These are phyloP conservation scores for Luperina testacea DNA, from an alignment of 2,888 invertebrate species.

Conservation along the genomic window DNA sequence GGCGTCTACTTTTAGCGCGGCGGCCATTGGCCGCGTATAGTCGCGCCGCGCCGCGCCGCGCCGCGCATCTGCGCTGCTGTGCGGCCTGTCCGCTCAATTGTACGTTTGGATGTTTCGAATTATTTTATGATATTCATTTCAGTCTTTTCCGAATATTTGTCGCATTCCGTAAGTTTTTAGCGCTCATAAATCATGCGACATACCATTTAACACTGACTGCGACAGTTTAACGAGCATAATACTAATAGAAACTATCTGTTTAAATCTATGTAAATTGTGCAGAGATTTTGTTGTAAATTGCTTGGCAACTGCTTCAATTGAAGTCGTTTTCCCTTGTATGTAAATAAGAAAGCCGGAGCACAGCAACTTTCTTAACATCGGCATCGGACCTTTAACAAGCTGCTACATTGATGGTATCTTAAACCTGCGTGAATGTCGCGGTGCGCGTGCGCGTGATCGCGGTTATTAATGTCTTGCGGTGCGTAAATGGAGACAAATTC, in stretches of 20 bases:
- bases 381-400: conserved; percentile 28
- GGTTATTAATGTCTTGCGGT: conserved; percentile 48
- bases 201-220: conserved; percentile 4
- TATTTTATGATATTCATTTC: conserved; percentile 54
- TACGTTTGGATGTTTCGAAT: conserved; percentile 52
- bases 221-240: conserved; percentile 38
- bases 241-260: conserved; percentile 37
- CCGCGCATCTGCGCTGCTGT: conserved; percentile 38
- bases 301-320: background rate
- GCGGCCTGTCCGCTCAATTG: conserved; percentile 42
- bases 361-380: conserved; percentile 41
- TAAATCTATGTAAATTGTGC: conserved; percentile 10
- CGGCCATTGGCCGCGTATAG: conserved; percentile 34
- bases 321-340: conserved; percentile 34
- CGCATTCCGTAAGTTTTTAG: conserved; percentile 56
- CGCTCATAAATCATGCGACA: conserved; percentile 44
- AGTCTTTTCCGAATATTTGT: conserved; percentile 51
- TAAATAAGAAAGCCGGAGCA: conserved; percentile 39
- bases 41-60: conserved; percentile 16
- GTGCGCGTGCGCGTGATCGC: conserved; percentile 23
- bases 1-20: conserved; percentile 42
- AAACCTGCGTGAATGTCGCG: conserved; percentile 19
- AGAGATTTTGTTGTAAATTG: conserved; percentile 8
- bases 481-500: conserved; percentile 61
- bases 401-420: conserved; percentile 24